These are phyloP conservation scores for Leucozona laternaria DNA, from an alignment of 2,888 invertebrate genomes.

Conservation along the genomic window DNA sequence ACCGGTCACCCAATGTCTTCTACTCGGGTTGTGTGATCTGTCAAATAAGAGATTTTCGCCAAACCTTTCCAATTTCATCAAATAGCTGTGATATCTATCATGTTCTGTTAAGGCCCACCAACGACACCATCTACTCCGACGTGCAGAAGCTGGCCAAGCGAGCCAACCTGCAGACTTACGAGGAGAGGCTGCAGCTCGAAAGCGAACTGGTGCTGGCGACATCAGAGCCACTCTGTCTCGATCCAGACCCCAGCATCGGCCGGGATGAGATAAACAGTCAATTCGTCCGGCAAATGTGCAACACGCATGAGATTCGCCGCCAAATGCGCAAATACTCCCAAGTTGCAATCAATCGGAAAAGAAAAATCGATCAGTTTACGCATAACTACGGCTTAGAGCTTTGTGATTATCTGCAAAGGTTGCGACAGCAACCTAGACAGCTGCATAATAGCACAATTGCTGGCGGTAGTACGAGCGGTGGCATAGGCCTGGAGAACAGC, in stretches of 20 bases:
- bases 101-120: slow-evolving; percentile 93
- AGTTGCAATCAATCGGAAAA: slow-evolving; percentile 92
- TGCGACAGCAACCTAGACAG: slow-evolving; percentile 81
- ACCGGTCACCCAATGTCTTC: slow-evolving; percentile 93
- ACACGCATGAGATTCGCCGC: slow-evolving; percentile 89
- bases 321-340: slow-evolving; percentile 92
- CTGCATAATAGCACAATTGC: slow-evolving; percentile 79
- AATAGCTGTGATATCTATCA: slow-evolving; percentile 92
- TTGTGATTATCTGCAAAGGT: slow-evolving; percentile 82
- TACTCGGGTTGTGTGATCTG: slow-evolving; percentile 96
- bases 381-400: slow-evolving; percentile 92
- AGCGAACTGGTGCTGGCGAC: slow-evolving; percentile 94
- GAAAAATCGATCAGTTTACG: slow-evolving; percentile 93
- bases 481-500: slow-evolving; percentile 45
- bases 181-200: slow-evolving; percentile 85
- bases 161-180: slow-evolving; percentile 72
- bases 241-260: slow-evolving; percentile 93
- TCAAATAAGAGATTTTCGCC: slow-evolving; percentile 95
- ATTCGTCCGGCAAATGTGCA: slow-evolving; percentile 89
- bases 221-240: slow-evolving; percentile 93
- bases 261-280: slow-evolving; percentile 90
- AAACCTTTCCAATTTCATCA: slow-evolving; percentile 90
- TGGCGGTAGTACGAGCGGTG: slow-evolving; percentile 60
- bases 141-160: slow-evolving; percentile 82
- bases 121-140: slow-evolving; percentile 88